These are phyloP conservation scores for Drosophila ohnishii DNA, from an alignment of 1,140 invertebrate genomes.

Conservation along the genomic window DNA sequence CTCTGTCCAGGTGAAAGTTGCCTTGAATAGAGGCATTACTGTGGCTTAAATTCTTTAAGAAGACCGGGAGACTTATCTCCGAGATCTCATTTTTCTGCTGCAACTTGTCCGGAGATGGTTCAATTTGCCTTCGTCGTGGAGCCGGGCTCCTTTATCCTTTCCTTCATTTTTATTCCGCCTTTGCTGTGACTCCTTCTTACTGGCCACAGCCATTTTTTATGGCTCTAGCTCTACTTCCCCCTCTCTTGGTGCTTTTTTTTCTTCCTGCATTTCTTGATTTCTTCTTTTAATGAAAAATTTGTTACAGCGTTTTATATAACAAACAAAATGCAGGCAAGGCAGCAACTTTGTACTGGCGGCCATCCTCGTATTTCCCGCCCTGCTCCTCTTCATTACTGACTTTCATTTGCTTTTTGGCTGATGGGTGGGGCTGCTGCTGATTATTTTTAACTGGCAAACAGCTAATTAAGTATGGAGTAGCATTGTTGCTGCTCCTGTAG, in stretches of 20 bases:
- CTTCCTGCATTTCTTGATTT: constrained; percentile 67
- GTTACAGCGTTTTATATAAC: constrained; percentile 77
- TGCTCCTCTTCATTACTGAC: constrained; percentile 59
- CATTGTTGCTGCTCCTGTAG: constrained; percentile 50
- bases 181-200: constrained; percentile 55
- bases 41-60: constrained; percentile 23
- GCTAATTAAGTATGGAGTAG: constrained; percentile 82
- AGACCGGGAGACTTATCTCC: constrained; percentile 23
- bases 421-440: constrained; percentile 47
- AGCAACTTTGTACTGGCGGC: constrained; percentile 62
- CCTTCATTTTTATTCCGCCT: constrained; percentile 28
- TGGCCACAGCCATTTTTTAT: constrained; percentile 73
- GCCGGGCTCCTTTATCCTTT: constrained; percentile 28
- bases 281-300: constrained; percentile 81
- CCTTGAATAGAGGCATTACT: constrained; percentile 4
- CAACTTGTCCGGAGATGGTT: constrained; percentile 31
- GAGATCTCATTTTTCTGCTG: constrained; percentile 12
- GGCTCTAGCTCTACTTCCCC: constrained; percentile 33
- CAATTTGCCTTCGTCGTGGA: constrained; percentile 21
- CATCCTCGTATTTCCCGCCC: constrained; percentile 4
- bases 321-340: constrained; percentile 67
- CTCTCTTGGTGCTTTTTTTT: constrained; percentile 4
- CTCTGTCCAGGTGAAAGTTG: constrained; percentile 11
- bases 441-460: constrained; percentile 82
- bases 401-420: constrained; percentile 79